Conservation (phyloP, 2,888 invertebrate genomes). For the Erannis defoliaria region DNA sequence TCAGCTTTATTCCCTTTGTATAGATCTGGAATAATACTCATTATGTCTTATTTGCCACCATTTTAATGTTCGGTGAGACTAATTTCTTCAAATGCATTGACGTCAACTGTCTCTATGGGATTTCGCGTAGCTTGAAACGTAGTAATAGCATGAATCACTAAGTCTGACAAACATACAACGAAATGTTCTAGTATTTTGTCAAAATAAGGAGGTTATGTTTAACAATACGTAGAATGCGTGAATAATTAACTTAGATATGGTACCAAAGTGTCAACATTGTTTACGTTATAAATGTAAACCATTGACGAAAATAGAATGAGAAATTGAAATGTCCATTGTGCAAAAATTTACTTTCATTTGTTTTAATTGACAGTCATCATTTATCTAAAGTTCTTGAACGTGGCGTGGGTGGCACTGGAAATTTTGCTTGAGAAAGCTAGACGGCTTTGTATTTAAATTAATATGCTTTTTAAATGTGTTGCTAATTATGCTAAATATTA, state of each 20-base stretch:
- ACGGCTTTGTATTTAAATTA: background rate
- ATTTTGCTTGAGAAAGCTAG: background rate
- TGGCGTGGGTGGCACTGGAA: background rate
- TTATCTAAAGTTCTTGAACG: background rate
- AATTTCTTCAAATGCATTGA: slow-evolving; percentile 56
- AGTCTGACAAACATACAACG: slow-evolving; percentile 3
- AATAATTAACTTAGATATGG: background rate
- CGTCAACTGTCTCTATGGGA: slow-evolving; percentile 50
- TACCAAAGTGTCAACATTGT: background rate
- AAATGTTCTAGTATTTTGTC: slow-evolving; percentile 3
- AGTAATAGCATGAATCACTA: slow-evolving; percentile 8
- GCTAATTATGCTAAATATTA: background rate
- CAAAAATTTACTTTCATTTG: background rate
- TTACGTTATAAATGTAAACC: background rate
- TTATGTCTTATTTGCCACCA: slow-evolving; percentile 51
- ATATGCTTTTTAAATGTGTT: background rate
- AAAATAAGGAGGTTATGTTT: background rate
- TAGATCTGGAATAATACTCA: slow-evolving; percentile 38
- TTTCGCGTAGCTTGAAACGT: slow-evolving; percentile 8
- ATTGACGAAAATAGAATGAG: slow-evolving; percentile 1
- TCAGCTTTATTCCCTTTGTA: slow-evolving; percentile 29
- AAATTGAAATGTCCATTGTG: background rate
- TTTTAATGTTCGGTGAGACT: slow-evolving; percentile 53
- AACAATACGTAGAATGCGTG: background rate
- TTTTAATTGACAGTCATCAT: background rate